Percentiles rank a stretch among this genome's conserved stretches.
Evolutionary conservation across 2,888 invertebrate species (phyloP).

Genomic region (Agrenia bidenticulata): DNA sequence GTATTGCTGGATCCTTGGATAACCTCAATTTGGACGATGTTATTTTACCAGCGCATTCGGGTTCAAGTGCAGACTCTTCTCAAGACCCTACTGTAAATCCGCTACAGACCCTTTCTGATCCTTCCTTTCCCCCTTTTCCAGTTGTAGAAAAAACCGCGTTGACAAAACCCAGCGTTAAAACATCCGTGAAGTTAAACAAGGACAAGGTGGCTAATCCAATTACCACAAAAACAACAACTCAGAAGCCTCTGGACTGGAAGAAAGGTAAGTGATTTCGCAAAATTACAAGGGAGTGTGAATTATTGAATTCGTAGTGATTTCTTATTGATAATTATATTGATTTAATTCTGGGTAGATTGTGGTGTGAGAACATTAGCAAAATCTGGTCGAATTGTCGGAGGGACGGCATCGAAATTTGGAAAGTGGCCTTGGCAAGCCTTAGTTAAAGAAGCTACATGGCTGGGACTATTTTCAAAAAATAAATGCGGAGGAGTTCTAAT

Average conservation of each 20-base stretch:
- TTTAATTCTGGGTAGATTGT: slow-evolving; percentile 66
- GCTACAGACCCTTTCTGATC: slow-evolving; percentile 35
- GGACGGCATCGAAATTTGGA: slow-evolving; percentile 76
- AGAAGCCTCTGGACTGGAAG: slow-evolving; percentile 50
- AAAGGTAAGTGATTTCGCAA: slow-evolving; percentile 49
- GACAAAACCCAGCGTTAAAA: slow-evolving; percentile 32
- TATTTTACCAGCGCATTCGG: slow-evolving; percentile 33
- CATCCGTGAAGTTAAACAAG: slow-evolving; percentile 17
- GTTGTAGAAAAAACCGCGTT: slow-evolving; percentile 34
- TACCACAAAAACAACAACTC: slow-evolving; percentile 39
- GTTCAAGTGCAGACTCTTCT: slow-evolving; percentile 2
- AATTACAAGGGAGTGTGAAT: not conserved
- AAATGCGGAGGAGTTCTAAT: slow-evolving; percentile 95
- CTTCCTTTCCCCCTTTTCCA: slow-evolving; percentile 44
- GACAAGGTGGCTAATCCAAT: slow-evolving; percentile 22
- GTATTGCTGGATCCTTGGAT: slow-evolving; percentile 50
- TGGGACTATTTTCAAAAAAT: slow-evolving; percentile 90
- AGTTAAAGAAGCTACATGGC: slow-evolving; percentile 87
- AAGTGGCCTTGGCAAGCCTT: slow-evolving; percentile 93
- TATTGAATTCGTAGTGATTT: too few species aligned
- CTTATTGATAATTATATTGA: not conserved
- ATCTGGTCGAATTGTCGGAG: slow-evolving; percentile 81
- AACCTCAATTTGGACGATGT: slow-evolving; percentile 49
- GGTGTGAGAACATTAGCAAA: slow-evolving; percentile 75
- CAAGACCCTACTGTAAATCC: slow-evolving; percentile 37